Base-by-base conservation (phyloP, 2,797 vertebrate species). In the Sebastes hopkinsi region DNA sequence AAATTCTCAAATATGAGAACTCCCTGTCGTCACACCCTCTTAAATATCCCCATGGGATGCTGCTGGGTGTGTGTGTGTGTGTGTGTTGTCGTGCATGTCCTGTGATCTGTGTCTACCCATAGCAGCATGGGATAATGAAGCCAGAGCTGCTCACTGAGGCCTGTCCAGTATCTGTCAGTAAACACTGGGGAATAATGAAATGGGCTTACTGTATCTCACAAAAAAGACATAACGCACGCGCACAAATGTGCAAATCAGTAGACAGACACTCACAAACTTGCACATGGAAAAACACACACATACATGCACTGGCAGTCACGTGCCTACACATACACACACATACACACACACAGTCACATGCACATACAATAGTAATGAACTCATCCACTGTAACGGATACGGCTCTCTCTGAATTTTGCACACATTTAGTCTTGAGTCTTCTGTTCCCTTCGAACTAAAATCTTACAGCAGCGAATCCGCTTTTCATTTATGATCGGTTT, bases 141-240 rank as follows among this genome's bases (percentile, higher is more conserved):
- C 86, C 69, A 65, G 55, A 71, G 84, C 82, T 80, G 89, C 79
- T 91, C 89, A 87, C 83, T 77, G 90, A 93, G 84, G 86, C 88
- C 91, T 92, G 89, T 88, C 90, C 91, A 16, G 77, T 88, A 73
- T 94, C 86, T 89, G 80, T 86, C 87, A 87, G 83, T 89, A 92
- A 94, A 92, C 88, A 92, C 86, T 81, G 81, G 81, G 85, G 91
- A 88, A 90, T 91, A 95, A 93, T 93, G 77, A 92, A 93, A 89
- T 50, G 68, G 83, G 72, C 72, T 64, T 59, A 80, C 83, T 84
- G 64, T 78, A 77, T 80, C 60, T 68, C 32, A 32, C 73, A 78
- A 67, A 38, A 62, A 73, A 72, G 70, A 76, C 64, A 25, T 22
- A 18, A 38, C 2, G 11, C 83, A 62, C 30, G 2, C 55, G 60